Evolutionary conservation across 2,888 invertebrate species (phyloP).

Genomic region (Tortrix viridana): DNA sequence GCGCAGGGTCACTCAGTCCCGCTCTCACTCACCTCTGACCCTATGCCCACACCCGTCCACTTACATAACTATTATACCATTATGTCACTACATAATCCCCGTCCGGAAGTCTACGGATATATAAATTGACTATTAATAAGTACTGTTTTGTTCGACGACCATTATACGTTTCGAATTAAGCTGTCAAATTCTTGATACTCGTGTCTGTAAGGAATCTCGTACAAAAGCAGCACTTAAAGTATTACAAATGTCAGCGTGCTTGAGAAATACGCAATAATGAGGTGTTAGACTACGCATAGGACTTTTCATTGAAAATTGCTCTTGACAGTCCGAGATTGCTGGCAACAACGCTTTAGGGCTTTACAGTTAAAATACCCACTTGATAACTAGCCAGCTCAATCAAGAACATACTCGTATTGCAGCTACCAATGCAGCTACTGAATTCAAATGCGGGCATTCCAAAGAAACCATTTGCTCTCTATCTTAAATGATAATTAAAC

Average conservation of each 20-base stretch:
- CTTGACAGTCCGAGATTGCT: constrained; percentile 41
- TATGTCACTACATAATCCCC: constrained; percentile 39
- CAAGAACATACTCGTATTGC: constrained; percentile 10
- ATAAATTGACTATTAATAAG: constrained; percentile 17
- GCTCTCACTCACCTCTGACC: constrained; percentile 69
- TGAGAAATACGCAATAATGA: constrained; percentile 51
- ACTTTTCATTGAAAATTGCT: constrained; percentile 40
- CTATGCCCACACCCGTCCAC: constrained; percentile 44
- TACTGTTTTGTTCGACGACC: constrained; percentile 12
- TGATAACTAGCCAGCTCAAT: constrained; percentile 19
- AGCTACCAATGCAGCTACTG: not conserved
- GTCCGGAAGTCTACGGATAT: constrained; percentile 34
- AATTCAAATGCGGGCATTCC: not conserved
- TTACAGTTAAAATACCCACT: constrained; percentile 22
- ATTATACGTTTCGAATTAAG: constrained; percentile 15
- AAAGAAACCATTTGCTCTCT: no score
- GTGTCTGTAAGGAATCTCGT: not conserved
- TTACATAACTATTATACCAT: constrained; percentile 45
- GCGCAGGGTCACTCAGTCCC: constrained; percentile 45
- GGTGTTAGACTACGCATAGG: constrained; percentile 36
- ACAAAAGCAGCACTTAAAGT: not conserved
- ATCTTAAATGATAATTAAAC: no score
- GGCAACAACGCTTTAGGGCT: constrained; percentile 46
- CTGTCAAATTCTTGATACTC: not conserved
- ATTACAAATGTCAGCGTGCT: constrained; percentile 21